phyloP scores from a whole-genome alignment of 2,888 invertebrate species.

The Xestia c-nigrum region DNA sequence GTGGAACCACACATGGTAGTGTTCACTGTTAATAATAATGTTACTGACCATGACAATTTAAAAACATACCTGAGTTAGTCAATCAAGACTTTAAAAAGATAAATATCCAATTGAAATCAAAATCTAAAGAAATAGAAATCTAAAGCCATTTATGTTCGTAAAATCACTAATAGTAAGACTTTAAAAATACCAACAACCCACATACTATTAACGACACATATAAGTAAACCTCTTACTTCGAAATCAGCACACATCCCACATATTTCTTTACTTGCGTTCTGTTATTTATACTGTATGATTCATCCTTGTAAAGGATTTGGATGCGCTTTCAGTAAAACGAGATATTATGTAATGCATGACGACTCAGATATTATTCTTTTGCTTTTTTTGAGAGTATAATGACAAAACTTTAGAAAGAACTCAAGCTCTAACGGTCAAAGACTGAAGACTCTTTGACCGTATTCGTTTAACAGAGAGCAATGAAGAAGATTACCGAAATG shows the following conservation, averaged over 20 bases:
- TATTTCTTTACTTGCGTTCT: conserved; percentile 29
- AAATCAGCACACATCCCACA: conserved; percentile 54
- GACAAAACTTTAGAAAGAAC: not conserved
- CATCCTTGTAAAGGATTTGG: conserved; percentile 38
- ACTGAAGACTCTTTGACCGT: not conserved
- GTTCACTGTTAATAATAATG: too few relatives aligned
- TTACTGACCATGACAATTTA: too few relatives aligned
- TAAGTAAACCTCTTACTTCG: conserved; percentile 22
- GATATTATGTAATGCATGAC: conserved; percentile 43
- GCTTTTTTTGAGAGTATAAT: conserved; percentile 5
- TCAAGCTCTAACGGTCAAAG: conserved; percentile 3
- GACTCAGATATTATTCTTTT: conserved; percentile 6
- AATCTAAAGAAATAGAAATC: not conserved
- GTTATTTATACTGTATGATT: conserved; percentile 29
- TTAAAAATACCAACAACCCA: not conserved
- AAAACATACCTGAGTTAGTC: not conserved
- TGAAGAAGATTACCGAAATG: not conserved
- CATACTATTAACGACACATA: conserved; percentile 3
- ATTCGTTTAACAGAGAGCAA: not conserved
- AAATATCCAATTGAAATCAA: not conserved
- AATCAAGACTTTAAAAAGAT: not conserved
- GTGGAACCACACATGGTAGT: too few relatives aligned
- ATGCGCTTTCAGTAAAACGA: conserved; percentile 33
- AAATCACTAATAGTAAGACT: not conserved
- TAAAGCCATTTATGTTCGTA: not conserved